A percentile compares a stretch with the other conserved stretches of the same genome.
phyloP scores from a whole-genome alignment of 2,888 invertebrate genomes.

The Amphiduros pacificus region DNA sequence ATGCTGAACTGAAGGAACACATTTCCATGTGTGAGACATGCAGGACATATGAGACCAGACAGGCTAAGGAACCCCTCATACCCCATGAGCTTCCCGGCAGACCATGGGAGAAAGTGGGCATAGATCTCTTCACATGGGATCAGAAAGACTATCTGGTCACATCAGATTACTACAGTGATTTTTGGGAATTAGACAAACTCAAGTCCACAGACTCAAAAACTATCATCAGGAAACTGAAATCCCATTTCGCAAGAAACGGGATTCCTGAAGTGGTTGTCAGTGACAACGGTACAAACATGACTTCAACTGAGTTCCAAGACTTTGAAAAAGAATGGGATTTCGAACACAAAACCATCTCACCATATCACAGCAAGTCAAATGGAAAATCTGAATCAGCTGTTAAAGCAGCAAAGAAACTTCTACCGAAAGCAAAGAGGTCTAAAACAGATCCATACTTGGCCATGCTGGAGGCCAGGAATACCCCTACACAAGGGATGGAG shows the following conservation, averaged over 20 bases:
- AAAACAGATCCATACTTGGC: not conserved
- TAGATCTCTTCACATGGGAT: conserved; percentile 30
- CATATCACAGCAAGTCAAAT: conserved; percentile 30
- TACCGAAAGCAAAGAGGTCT: conserved; percentile 12
- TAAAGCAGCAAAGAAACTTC: conserved; percentile 20
- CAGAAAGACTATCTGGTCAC: conserved; percentile 29
- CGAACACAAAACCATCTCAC: conserved; percentile 23
- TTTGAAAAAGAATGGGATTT: conserved; percentile 13
- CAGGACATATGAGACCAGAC: not conserved
- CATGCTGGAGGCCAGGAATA: no score
- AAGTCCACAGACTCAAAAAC: conserved; percentile 18
- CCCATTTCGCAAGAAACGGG: conserved; percentile 8
- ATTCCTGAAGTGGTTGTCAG: not conserved
- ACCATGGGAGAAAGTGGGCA: conserved; percentile 32
- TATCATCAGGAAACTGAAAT: conserved; percentile 20
- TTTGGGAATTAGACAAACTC: conserved; percentile 29
- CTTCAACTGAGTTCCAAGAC: conserved; percentile 24
- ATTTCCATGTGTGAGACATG: not conserved
- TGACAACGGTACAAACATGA: conserved; percentile 20
- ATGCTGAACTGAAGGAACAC: not conserved
- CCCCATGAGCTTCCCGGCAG: conserved; percentile 24
- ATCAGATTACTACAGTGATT: conserved; percentile 30
- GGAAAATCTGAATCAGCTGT: conserved; percentile 31
- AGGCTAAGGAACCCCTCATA: conserved; percentile 19
- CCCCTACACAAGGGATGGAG: no score